These are phyloP conservation scores for Brienomyrus longianalis DNA, from an alignment of 2,113 vertebrate species.

Conservation along the genomic window DNA sequence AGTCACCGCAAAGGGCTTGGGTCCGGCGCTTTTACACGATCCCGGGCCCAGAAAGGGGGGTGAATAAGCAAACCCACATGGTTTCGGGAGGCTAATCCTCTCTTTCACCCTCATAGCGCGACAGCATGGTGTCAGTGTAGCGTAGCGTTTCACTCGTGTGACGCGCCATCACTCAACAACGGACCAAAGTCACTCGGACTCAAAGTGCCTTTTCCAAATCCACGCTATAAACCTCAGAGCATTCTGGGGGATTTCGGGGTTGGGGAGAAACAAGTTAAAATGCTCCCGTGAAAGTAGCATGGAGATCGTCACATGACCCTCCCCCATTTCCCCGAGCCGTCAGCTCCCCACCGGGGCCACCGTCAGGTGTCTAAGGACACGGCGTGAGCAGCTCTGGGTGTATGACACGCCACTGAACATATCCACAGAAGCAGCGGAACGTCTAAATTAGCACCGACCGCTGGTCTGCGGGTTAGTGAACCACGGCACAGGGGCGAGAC, in stretches of 20 bases:
- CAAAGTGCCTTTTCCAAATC: not conserved
- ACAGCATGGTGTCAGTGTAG: not conserved
- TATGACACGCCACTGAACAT: not conserved
- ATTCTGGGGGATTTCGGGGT: not conserved
- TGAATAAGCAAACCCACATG: not conserved
- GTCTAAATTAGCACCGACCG: not conserved
- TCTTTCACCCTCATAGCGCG: not conserved
- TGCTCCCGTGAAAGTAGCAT: not conserved
- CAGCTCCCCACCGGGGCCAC: not conserved
- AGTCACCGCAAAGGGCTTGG: constrained; percentile 54
- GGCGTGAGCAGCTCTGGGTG: not conserved
- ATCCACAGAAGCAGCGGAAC: not conserved
- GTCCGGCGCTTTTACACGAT: constrained; percentile 31
- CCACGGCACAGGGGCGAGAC: not conserved
- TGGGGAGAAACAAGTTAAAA: not conserved
- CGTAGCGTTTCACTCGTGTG: not conserved
- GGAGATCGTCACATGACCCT: not conserved
- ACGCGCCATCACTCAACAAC: not conserved
- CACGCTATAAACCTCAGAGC: not conserved
- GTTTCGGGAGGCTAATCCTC: not conserved
- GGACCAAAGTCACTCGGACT: not conserved
- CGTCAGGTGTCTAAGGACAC: not conserved
- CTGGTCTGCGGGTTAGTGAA: not conserved
- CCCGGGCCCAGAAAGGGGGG: constrained; percentile 27
- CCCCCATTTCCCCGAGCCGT: not conserved